Base-by-base conservation (phyloP, 1,140 invertebrate species). In the Ylistrum balloti region DNA sequence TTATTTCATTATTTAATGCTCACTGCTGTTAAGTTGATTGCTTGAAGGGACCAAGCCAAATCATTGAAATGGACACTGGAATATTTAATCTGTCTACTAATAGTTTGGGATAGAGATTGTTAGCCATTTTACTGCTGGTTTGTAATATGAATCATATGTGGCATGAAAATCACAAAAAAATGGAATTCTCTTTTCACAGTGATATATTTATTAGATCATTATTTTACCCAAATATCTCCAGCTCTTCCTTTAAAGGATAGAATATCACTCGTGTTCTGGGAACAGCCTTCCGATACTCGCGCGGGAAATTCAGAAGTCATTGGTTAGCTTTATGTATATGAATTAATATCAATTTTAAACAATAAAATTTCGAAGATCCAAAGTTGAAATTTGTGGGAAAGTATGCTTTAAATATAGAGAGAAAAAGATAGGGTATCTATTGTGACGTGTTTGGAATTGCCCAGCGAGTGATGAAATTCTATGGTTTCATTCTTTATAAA, bases 31-130 rank as follows among this genome's bases (percentile, higher is more conserved):
- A 86, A 86, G 33, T 33, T 38, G 35, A 86, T 5, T 86, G 86
- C 35, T 86, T 86, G 86, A 86, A 86, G 35, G 86, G 86, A 86
- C 33, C 86, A 86, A 38, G 35, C 33, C 86, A 34, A 34, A 86
- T 86, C 41, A 88, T 41, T 88, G 35, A 38, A 38, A 38, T 38
- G 56, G n/a, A 74, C 22, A 74, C n/a, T 28, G 11, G 22, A 74
- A 74, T 74, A 28, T n/a, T n/a, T n/a, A n/a, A 74, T 17, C 28
- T 45, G 10, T 15, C 41, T 17, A 17, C 41, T 1, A 45, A 45
- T 9, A 15, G 20, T 45, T 17, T 45, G 41, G 41, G 10, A 38
- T 38, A 13, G 41, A 15, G 41, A 45, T n/a, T 74, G 56, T 74
- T 74, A n/a, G 28, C n/a, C 5, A 74, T 45, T 45, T 45, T 45